A percentile compares a stretch with the other conserved stretches of the same genome.
Conservation (phyloP, 2,888 invertebrate genomes). For the Leucoma salicis region DNA sequence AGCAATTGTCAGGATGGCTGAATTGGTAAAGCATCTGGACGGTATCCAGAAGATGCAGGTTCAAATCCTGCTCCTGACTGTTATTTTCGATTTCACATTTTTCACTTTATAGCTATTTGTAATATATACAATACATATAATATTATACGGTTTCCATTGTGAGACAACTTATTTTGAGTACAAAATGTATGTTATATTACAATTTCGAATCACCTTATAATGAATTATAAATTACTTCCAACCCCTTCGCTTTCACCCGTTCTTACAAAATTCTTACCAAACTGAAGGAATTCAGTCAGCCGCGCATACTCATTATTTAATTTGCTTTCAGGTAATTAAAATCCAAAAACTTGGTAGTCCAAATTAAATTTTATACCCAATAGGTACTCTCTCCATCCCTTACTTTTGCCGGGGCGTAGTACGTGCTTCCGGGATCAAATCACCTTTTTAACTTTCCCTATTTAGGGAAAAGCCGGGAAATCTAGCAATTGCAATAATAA, state of each 20-base stretch:
- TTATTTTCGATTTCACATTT: too few species aligned
- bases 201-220: constrained; percentile 37
- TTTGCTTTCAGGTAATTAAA: constrained; percentile 80
- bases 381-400: constrained; percentile 30
- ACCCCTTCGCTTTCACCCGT: constrained; percentile 16
- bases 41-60: too few species aligned
- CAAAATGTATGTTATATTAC: constrained; percentile 19
- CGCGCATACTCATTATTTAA: constrained; percentile 65
- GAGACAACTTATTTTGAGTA: not conserved
- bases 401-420: constrained; percentile 36
- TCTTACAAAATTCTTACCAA: constrained; percentile 30
- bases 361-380: constrained; percentile 76
- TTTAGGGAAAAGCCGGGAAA: constrained; percentile 72
- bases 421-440: constrained; percentile 75
- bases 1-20: too few species aligned
- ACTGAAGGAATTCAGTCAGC: constrained; percentile 39
- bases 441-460: constrained; percentile 82
- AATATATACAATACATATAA: too few species aligned
- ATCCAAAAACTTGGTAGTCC: constrained; percentile 75
- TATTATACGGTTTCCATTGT: too few species aligned
- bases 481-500: constrained; percentile 77
- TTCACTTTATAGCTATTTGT: too few species aligned
- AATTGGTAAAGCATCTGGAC: too few species aligned
- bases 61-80: too few species aligned
- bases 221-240: constrained; percentile 40